Conservation (phyloP, 2,888 invertebrate genomes). For the Amiota mariae region DNA sequence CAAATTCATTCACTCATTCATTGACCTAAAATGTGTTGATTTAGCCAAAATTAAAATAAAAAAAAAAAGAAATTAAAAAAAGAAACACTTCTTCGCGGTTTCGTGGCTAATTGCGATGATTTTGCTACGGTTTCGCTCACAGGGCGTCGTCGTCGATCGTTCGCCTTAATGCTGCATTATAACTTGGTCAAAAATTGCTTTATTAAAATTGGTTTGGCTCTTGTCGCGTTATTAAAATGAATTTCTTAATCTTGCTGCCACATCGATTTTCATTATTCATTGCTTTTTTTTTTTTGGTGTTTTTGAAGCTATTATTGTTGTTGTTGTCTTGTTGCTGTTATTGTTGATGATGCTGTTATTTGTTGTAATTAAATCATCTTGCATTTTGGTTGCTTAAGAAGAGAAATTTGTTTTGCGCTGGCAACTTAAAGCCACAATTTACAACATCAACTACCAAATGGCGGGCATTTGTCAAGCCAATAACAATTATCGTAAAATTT, state of each 20-base stretch:
- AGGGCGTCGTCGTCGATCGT: constrained; percentile 33
- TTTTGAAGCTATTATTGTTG: too few relatives aligned
- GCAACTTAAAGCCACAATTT: constrained; percentile 35
- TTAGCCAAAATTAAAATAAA: constrained; percentile 16
- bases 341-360: background rate
- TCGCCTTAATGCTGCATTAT: constrained; percentile 44
- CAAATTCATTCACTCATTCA: constrained; percentile 55
- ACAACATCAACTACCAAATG: constrained; percentile 43
- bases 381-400: constrained; percentile 19
- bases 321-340: too few relatives aligned
- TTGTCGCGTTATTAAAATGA: constrained; percentile 42
- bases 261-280: background rate
- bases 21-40: constrained; percentile 62
- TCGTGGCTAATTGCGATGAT: constrained; percentile 7
- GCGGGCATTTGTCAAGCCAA: constrained; percentile 61
- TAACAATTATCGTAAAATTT: constrained; percentile 69
- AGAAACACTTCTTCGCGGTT: background rate
- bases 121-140: constrained; percentile 2
- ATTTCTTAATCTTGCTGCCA: constrained; percentile 29
- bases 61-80: background rate
- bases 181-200: constrained; percentile 35
- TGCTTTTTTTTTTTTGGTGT: constrained; percentile 37
- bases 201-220: constrained; percentile 48
- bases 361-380: constrained; percentile 59
- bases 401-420: background rate